These are phyloP conservation scores for Megastigmus dorsalis DNA, from an alignment of 2,888 invertebrate species.

Conservation along the genomic window DNA sequence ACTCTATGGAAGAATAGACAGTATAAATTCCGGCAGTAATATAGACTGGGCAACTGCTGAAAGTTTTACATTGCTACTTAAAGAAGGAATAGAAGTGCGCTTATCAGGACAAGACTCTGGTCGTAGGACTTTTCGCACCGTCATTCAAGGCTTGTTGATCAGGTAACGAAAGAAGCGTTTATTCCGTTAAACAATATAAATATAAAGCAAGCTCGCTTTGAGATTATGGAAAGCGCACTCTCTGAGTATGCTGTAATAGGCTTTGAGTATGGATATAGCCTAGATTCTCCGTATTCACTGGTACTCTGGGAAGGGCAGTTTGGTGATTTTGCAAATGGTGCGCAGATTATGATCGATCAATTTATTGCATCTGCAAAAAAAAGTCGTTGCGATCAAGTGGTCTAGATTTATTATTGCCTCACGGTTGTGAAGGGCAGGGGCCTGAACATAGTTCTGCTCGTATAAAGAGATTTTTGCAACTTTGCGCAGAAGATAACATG, in stretches of 20 bases:
- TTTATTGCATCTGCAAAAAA: slow-evolving; percentile 75
- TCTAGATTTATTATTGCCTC: slow-evolving; percentile 24
- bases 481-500: slow-evolving; percentile 27
- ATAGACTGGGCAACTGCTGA: slow-evolving; percentile 48
- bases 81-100: slow-evolving; percentile 40
- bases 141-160: neutral
- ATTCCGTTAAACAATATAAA: neutral
- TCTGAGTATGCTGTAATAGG: slow-evolving; percentile 45
- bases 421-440: slow-evolving; percentile 37
- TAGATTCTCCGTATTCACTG: slow-evolving; percentile 31
- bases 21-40: too few species aligned
- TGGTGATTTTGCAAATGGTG: slow-evolving; percentile 48
- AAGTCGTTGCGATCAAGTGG: slow-evolving; percentile 19
- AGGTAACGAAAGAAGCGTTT: neutral
- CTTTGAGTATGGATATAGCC: slow-evolving; percentile 48
- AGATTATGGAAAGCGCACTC: slow-evolving; percentile 18
- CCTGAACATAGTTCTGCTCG: slow-evolving; percentile 34
- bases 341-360: slow-evolving; percentile 59
- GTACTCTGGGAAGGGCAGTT: slow-evolving; percentile 46
- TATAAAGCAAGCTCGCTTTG: neutral
- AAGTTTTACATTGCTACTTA: slow-evolving; percentile 36
- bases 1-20: too few species aligned
- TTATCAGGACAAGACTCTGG: neutral
- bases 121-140: neutral
- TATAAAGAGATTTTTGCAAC: slow-evolving; percentile 32